phyloP scores from a whole-genome alignment of 2,797 vertebrate species.

The Cirrhinus molitorella region DNA sequence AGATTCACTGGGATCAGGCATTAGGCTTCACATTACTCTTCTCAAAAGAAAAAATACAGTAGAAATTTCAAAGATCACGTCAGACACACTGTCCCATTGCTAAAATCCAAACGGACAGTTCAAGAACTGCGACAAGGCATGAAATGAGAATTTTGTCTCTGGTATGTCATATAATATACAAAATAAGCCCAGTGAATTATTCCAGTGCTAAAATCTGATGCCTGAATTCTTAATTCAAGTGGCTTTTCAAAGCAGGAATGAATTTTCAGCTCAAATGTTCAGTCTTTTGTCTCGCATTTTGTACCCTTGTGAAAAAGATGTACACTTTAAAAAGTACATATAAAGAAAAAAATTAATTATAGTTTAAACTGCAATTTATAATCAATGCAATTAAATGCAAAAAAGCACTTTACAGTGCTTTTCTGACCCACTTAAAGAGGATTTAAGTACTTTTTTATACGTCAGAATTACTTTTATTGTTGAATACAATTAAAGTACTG shows the following conservation, averaged over 20 bases:
- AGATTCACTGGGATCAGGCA: conserved; percentile 29
- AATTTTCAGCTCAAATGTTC: background rate
- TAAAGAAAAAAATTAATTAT: no score
- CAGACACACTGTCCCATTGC: background rate
- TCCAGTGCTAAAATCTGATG: background rate
- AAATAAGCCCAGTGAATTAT: conserved; percentile 1
- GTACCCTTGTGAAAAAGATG: conserved; percentile 16
- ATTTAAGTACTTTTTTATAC: background rate
- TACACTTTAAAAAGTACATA: no score
- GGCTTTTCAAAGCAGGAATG: background rate
- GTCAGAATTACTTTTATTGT: background rate
- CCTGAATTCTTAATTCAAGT: background rate
- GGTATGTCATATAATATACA: background rate
- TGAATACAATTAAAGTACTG: background rate
- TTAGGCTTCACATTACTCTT: background rate
- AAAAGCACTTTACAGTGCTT: background rate
- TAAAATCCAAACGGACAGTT: background rate
- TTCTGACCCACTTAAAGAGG: background rate
- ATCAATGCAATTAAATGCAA: background rate
- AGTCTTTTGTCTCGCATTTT: background rate
- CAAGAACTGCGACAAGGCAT: background rate
- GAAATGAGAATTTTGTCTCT: background rate
- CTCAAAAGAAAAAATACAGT: background rate
- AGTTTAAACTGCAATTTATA: background rate
- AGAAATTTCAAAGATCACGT: background rate